Conservation (phyloP, 2,797 vertebrate species). For the Echeneis naucrates region DNA sequence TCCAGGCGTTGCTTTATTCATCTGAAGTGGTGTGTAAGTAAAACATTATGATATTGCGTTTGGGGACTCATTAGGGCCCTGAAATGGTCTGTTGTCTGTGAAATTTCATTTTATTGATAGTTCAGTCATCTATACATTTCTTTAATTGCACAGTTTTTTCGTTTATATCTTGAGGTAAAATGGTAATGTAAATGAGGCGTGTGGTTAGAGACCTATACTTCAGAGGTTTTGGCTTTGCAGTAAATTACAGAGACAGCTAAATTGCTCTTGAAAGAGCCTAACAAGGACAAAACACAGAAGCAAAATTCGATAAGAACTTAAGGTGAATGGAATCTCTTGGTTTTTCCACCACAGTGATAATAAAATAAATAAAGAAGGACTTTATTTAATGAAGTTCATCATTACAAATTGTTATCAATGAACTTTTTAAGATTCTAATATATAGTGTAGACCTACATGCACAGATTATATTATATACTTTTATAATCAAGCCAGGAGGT, state of each 20-base stretch:
- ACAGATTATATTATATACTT: no score
- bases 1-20: background rate
- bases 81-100: background rate
- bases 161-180: background rate
- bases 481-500: no score
- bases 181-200: background rate
- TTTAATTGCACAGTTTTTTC: background rate
- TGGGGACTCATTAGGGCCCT: background rate
- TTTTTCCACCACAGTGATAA: no score
- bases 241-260: background rate
- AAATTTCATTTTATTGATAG: background rate
- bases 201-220: background rate
- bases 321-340: no score
- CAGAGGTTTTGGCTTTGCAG: background rate
- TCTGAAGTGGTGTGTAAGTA: no score
- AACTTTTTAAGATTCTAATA: no score
- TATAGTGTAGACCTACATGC: no score
- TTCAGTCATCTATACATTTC: background rate
- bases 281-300: background rate
- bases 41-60: background rate
- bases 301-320: no score
- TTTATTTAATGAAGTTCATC: no score
- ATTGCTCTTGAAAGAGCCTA: background rate
- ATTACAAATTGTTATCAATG: no score
- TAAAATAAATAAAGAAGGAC: no score